phyloP scores from a whole-genome alignment of 2,888 invertebrate genomes.

The Pomacea canaliculata region DNA sequence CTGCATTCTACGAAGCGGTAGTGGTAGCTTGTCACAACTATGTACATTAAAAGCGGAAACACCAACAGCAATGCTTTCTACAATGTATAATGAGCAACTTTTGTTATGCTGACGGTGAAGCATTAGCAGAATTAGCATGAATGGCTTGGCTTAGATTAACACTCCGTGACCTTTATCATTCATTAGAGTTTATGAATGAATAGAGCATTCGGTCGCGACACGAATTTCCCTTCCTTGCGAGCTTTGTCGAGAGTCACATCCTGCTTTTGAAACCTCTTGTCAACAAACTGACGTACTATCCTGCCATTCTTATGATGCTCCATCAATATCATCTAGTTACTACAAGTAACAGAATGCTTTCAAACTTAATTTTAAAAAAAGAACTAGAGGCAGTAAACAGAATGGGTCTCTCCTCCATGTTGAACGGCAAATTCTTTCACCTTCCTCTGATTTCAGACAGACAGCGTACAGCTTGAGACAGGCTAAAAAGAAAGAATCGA shows the following conservation, averaged over 20 bases:
- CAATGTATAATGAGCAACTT: too few species aligned
- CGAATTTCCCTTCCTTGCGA: conserved; percentile 23
- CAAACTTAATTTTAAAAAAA: conserved; percentile 10
- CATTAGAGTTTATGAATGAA: conserved; percentile 44
- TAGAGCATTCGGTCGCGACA: conserved; percentile 28
- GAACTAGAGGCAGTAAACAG: conserved; percentile 19
- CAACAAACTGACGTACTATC: not conserved
- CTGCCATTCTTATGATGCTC: not conserved
- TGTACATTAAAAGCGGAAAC: too few species aligned
- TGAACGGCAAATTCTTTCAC: conserved; percentile 35
- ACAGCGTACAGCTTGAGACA: conserved; percentile 6
- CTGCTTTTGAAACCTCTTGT: not conserved
- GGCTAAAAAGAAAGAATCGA: conserved; percentile 10
- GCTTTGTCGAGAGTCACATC: too few species aligned
- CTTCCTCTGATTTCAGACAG: conserved; percentile 22
- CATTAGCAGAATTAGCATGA: conserved; percentile 21
- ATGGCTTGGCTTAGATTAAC: conserved; percentile 29
- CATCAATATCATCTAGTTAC: too few species aligned
- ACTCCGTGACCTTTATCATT: conserved; percentile 40
- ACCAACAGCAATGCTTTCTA: too few species aligned
- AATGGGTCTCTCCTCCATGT: conserved; percentile 37
- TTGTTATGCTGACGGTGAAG: not conserved
- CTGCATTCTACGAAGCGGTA: too few species aligned
- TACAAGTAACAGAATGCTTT: too few species aligned
- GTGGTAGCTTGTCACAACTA: too few species aligned